These are phyloP conservation scores for Triops cancriformis DNA, from an alignment of 1,140 invertebrate species.

Conservation along the genomic window DNA sequence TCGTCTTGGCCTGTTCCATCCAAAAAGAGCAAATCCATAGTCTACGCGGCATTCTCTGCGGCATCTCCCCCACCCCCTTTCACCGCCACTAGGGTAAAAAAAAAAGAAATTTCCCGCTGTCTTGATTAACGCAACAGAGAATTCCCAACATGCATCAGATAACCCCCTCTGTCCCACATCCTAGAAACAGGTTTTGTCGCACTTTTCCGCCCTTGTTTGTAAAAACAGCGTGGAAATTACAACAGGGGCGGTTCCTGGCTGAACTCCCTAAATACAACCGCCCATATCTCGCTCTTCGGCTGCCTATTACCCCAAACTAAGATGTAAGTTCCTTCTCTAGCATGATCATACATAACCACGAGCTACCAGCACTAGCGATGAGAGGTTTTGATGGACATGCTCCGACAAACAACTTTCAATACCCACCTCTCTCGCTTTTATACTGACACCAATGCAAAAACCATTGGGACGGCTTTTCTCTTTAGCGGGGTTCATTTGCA, in stretches of 20 bases:
- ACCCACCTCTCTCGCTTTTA: not conserved
- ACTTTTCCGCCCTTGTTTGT: not conserved
- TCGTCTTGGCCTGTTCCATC: conserved; percentile 6
- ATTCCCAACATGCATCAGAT: not conserved
- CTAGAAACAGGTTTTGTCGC: not conserved
- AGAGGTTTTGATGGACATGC: not conserved
- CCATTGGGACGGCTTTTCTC: not conserved
- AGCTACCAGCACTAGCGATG: not conserved
- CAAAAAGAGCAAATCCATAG: conserved; percentile 11
- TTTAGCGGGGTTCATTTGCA: not conserved
- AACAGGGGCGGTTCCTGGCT: not conserved
- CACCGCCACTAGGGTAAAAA: not conserved
- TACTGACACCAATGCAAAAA: not conserved
- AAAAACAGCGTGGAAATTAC: not conserved
- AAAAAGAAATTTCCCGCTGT: not conserved
- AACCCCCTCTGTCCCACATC: not conserved
- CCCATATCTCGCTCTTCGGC: not conserved
- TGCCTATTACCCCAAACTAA: not conserved
- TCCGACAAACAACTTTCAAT: not conserved
- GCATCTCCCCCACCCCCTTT: not conserved
- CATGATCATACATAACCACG: not conserved
- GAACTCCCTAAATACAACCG: not conserved
- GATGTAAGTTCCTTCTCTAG: not conserved
- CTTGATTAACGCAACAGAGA: not conserved
- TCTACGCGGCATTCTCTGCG: not conserved